These are phyloP conservation scores for Raja brachyura DNA, from an alignment of 2,113 vertebrate species.

Conservation along the genomic window DNA sequence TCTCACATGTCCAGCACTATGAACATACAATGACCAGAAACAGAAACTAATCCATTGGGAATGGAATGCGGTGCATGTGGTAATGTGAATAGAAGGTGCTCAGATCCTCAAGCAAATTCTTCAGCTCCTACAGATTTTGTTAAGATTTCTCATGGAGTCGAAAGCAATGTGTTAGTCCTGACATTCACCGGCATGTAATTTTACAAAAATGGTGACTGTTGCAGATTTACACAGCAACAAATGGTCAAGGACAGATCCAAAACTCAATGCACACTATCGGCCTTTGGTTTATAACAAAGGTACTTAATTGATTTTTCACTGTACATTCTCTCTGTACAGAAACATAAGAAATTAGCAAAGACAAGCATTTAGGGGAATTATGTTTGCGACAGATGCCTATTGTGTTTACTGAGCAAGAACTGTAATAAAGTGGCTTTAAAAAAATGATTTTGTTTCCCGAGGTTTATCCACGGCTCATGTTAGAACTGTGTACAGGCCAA, in stretches of 20 bases:
- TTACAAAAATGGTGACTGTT: conserved; percentile 22
- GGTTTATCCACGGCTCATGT: neutral
- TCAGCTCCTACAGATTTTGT: neutral
- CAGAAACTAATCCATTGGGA: neutral
- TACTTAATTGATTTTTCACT: conserved; percentile 18
- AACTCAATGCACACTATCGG: conserved; percentile 12
- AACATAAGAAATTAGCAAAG: conserved; percentile 14
- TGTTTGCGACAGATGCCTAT: neutral
- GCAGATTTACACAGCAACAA: conserved; percentile 4
- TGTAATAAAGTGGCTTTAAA: conserved; percentile 10
- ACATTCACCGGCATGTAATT: neutral
- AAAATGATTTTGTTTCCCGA: conserved; percentile 13
- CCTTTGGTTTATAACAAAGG: neutral
- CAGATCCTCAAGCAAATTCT: neutral
- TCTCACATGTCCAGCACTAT: neutral
- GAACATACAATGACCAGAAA: neutral
- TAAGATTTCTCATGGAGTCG: neutral
- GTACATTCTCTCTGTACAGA: neutral
- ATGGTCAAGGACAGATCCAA: conserved; percentile 29
- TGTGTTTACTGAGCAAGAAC: neutral
- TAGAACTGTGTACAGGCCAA: conserved; percentile 33
- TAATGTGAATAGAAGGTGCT: neutral
- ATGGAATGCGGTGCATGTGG: neutral
- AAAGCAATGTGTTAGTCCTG: neutral
- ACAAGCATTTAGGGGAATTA: conserved; percentile 19